Conservation (phyloP, 2,797 vertebrate genomes). For the Oceanodroma leucorhoa region DNA sequence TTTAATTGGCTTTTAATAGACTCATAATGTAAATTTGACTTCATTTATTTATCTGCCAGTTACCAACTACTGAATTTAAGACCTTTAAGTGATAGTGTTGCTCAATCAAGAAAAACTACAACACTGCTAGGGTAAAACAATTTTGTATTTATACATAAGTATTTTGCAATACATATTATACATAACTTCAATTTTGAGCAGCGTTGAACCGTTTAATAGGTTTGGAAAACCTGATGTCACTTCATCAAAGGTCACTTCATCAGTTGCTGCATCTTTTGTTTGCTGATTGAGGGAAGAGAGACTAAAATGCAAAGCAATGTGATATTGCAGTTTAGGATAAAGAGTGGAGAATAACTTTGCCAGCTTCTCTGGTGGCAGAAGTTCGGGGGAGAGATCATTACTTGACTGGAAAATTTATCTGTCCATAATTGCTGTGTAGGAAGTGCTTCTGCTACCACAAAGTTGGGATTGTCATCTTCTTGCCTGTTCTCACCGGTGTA, state of each 20-base stretch:
- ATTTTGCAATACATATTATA: neutral
- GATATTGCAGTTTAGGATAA: neutral
- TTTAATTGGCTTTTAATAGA: constrained; percentile 51
- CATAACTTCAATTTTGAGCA: neutral
- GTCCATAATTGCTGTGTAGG: neutral
- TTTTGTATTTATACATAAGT: neutral
- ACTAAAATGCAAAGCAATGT: neutral
- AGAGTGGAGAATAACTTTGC: neutral
- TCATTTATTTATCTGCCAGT: constrained; percentile 24
- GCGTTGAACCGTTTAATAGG: neutral
- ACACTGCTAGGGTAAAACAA: neutral
- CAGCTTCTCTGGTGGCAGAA: neutral
- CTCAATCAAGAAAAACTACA: neutral
- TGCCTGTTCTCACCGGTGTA: neutral
- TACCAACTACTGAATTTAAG: constrained; percentile 5
- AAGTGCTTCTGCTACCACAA: neutral
- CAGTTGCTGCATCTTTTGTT: neutral
- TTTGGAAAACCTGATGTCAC: neutral
- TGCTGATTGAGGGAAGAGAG: neutral
- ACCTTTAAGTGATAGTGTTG: constrained; percentile 11
- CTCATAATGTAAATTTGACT: constrained; percentile 13
- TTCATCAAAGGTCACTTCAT: neutral
- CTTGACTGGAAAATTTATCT: neutral
- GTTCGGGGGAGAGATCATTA: neutral
- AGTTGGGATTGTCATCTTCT: neutral